Base-by-base conservation (phyloP, 2,888 invertebrate genomes). In the Tinea pellionella region DNA sequence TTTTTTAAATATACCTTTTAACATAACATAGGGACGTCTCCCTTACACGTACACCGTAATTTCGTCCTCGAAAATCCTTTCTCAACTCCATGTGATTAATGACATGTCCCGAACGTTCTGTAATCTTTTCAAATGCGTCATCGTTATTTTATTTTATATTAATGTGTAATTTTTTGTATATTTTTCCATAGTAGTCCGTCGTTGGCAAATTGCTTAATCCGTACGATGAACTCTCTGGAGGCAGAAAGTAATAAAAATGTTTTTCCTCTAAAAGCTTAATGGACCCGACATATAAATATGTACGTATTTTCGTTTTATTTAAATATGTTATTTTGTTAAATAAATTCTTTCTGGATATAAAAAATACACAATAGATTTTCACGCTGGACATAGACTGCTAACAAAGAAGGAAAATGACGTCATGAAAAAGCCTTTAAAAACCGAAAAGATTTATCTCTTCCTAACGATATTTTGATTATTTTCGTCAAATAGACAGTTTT, bases 81-180 rank as follows among this genome's bases (percentile, higher is more conserved):
- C 61, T 42, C 59, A 60, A 55, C 60, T 32, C 51, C 51, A 60
- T 24, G 61, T 64, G 64, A 64, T 64, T 64, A 64, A 64, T 64
- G 64, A 61, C 60, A 56, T 32, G 59, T 57, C 60, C 61, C 59
- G 60, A 56, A 43, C 51, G 55, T 60, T 62, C 59, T 62, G 61
- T 62, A 63, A 63, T 61, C 58, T 57, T 59, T 53, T 30, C 29
- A 42, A 62, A 61, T 63, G 61, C 64, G 62, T 61, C 62, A 62
- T 51, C 61, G 61, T 56, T 58, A 61, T 63, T 63, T 62, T 12
- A 53, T 51, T 15, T 51, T 51, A 51, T 16, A 15, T 24, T 19
- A 53, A 53, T 53, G 19, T 53, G 53, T 53, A 53, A 37, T 47
- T 47, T 51, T 53, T 53, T 53, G 16, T 53, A 16, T 24, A 53